Base-by-base conservation (phyloP, 2,113 vertebrate genomes). In the Pholis gunnellus region DNA sequence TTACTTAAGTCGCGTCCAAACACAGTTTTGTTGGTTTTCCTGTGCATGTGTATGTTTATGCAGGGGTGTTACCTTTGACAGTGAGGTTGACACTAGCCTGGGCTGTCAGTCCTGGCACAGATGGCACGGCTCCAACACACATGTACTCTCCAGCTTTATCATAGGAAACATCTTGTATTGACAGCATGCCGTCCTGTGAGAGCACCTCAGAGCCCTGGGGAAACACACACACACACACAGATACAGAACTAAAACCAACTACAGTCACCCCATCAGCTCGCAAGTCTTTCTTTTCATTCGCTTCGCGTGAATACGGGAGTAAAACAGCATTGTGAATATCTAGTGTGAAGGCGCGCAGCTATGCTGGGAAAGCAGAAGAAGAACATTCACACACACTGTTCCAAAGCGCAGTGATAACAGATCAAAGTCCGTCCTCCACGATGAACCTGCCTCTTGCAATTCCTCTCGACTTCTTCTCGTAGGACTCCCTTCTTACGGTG, bases 51-150 rank as follows among this genome's bases (percentile, higher is more conserved):
- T 70, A 17, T 67, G 20, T 70, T 17, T 42, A 1, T 42, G 20
- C 1, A n/a, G 31, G 63, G 63, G 14, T 17, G 78, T 22, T 92
- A 98, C 97, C 97, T 95, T 92, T 88, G 31, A 98, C 95, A 4
- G 88, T 85, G 75, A 98, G 88, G 78, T 75, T 93, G 74, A 97
- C 78, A 5, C 75, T 91, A 46, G 83, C 82, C 8, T 90, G 71
- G 27, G 87, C 88, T 0, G 71, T 90, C 11, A 97, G 93, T 31
- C 96, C 94, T 0, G 95, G 94, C 22, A 97, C 94, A 0, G 85
- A 86, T 29, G 94, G 93, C 48, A 96, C 91, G 0, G 88, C 91
- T 27, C 95, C 96, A 60, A 95, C 93, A 54, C 97, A 98, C 2
- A 84, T 22, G 69, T 97, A 98, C 5, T 89, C 89, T 34, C 97